Base-by-base conservation (phyloP, 2,888 invertebrate species). In the Trachelus iudaicus region DNA sequence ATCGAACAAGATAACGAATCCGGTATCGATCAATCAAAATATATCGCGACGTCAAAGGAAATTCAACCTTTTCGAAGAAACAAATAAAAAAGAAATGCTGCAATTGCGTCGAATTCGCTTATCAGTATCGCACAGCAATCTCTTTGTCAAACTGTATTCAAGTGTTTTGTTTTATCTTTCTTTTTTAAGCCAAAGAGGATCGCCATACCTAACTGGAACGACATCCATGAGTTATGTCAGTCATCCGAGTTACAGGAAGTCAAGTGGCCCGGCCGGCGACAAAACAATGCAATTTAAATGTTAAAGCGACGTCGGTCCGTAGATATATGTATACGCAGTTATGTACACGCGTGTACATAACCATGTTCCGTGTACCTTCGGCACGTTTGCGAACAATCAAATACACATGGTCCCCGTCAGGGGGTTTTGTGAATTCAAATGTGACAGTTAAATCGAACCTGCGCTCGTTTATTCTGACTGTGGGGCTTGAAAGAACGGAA, bases 251-350 rank as follows among this genome's bases (percentile, higher is more conserved):
- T 74, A 75, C 79, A 79, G 79, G 81, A 78, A 69, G 80, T 79
- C 82, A 83, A 85, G 82, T 79, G 83, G 81, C 84, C 81, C 77
- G 83, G 83, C 84, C 84, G 83, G 83, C 84, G 87, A 85, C 87
- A 85, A 86, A 87, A 87, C 88, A 87, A 87, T 88, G 87, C 86
- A 88, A 87, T 87, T 88, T 88, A 87, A 88, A 88, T 88, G 87
- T 87, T 87, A 87, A 87, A 56, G 23, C 40, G 40, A 56, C 40
- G 23, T 56, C 40, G 23, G 40, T 56, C 6, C 40, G 40, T 23
- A 56, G 40, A 23, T 56, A 23, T 56, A 56, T 56, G 6, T 56
- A 56, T 23, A 56, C 2, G 40, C 23, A 23, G 40, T 56, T 9
- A 56, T 56, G 23, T 56, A 23, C 40, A 80, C 77, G 73, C 76